These are phyloP conservation scores for Rana temporaria DNA, from an alignment of 2,113 vertebrate species.

Conservation along the genomic window DNA sequence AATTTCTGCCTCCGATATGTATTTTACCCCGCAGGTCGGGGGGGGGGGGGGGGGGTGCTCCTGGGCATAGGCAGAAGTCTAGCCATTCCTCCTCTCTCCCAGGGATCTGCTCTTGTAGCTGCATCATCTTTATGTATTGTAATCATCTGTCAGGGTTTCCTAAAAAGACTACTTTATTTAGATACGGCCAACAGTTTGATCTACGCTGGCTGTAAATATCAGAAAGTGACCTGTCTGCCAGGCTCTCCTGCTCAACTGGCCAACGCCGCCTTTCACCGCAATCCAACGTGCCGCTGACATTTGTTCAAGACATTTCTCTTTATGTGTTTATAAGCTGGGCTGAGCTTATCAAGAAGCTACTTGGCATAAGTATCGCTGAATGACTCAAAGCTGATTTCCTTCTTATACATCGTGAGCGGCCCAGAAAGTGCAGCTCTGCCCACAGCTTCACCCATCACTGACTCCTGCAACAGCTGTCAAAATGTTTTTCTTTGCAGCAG, in stretches of 20 bases:
- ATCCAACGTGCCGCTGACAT: background rate
- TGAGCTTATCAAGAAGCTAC: constrained; percentile 6
- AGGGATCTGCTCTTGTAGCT: no score
- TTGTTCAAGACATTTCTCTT: constrained; percentile 12
- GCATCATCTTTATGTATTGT: no score
- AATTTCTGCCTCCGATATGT: no score
- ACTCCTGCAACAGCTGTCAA: constrained; percentile 67
- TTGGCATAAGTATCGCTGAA: constrained; percentile 31
- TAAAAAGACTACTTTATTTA: no score
- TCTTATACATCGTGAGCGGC: constrained; percentile 11
- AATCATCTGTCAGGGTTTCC: no score
- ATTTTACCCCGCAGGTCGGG: no score
- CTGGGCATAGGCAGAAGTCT: no score
- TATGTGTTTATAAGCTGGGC: constrained; percentile 14
- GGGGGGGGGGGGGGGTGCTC: no score
- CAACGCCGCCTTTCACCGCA: background rate
- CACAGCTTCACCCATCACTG: constrained; percentile 58
- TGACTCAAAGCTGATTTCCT: constrained; percentile 25
- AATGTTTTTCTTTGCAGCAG: constrained; percentile 66
- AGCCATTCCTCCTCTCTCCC: no score
- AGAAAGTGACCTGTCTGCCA: background rate
- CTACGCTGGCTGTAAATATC: background rate
- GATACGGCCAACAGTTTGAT: background rate
- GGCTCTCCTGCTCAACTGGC: background rate
- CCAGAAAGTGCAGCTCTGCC: background rate